Conservation (phyloP, 64 coral and sea anemone species). For the Pocillopora verrucosa region DNA sequence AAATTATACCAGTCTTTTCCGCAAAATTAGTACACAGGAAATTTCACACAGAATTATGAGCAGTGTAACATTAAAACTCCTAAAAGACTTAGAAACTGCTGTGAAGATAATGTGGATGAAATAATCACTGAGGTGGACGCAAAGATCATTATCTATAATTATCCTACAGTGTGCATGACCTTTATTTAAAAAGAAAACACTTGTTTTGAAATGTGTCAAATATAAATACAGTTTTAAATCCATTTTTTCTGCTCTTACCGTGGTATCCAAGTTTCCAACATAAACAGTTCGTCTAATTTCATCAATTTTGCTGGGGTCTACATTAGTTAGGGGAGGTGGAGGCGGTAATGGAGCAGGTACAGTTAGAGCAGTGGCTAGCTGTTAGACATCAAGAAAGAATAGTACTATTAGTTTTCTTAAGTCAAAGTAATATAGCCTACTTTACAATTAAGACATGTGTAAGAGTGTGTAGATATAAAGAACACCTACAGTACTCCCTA, state of each 20-base stretch:
- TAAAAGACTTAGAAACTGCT: too few relatives aligned
- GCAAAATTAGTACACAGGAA: too few relatives aligned
- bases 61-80: too few relatives aligned
- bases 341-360: constrained; percentile 76
- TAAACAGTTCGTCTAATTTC: constrained; percentile 96
- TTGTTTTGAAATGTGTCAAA: background rate
- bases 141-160: too few relatives aligned
- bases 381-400: background rate
- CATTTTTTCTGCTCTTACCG: constrained; percentile 45
- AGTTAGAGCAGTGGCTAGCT: constrained; percentile 63
- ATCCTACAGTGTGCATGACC: too few relatives aligned
- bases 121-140: too few relatives aligned
- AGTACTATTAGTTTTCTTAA: background rate
- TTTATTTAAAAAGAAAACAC: background rate
- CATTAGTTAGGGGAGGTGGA: constrained; percentile 78
- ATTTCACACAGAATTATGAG: too few relatives aligned
- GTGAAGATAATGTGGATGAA: too few relatives aligned
- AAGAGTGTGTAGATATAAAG: too few relatives aligned
- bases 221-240: background rate
- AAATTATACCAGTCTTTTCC: too few relatives aligned
- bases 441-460: too few relatives aligned
- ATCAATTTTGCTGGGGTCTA: constrained; percentile 91
- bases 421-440: too few relatives aligned
- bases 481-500: background rate
- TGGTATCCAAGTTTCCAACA: constrained; percentile 84